These are phyloP conservation scores for Craseonycteris thonglongyai DNA, from an alignment of 2,113 vertebrate genomes.

Conservation along the genomic window DNA sequence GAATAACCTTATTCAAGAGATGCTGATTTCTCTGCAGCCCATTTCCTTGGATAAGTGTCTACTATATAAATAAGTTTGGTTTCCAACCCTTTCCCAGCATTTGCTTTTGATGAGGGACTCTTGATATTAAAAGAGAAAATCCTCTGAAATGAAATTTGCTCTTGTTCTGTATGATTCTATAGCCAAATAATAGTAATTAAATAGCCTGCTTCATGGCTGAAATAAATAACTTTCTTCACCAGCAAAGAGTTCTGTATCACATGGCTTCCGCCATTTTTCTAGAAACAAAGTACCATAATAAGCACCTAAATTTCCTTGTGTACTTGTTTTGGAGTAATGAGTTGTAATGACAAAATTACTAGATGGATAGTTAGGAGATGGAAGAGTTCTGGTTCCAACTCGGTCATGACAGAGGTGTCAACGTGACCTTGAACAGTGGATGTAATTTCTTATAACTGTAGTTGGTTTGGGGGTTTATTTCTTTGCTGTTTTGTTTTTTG, in stretches of 20 bases:
- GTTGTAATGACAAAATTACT: neutral
- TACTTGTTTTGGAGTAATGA: neutral
- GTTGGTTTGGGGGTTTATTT: neutral
- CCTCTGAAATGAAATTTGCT: slow-evolving; percentile 55
- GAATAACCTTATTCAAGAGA: slow-evolving; percentile 66
- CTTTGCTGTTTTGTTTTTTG: neutral
- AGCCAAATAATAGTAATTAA: neutral
- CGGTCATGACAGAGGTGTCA: neutral
- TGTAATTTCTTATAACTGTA: neutral
- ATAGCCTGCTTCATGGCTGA: neutral
- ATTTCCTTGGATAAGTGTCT: slow-evolving; percentile 46
- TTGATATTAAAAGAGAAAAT: slow-evolving; percentile 46
- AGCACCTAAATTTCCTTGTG: neutral
- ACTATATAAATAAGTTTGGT: slow-evolving; percentile 53
- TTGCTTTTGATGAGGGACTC: slow-evolving; percentile 36
- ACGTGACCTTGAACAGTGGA: neutral
- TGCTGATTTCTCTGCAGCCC: slow-evolving; percentile 48
- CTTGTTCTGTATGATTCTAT: neutral
- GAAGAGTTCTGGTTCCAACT: neutral
- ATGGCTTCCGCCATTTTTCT: neutral
- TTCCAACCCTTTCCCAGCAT: slow-evolving; percentile 52
- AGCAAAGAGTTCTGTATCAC: slow-evolving; percentile 13
- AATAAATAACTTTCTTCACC: slow-evolving; percentile 36
- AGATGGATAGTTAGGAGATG: neutral
- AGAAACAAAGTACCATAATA: neutral